Percentiles rank a stretch among this genome's conserved stretches.
These are phyloP conservation scores for Lasioglossum figueresi DNA, from an alignment of 2,888 invertebrate species.

Conservation along the genomic window DNA sequence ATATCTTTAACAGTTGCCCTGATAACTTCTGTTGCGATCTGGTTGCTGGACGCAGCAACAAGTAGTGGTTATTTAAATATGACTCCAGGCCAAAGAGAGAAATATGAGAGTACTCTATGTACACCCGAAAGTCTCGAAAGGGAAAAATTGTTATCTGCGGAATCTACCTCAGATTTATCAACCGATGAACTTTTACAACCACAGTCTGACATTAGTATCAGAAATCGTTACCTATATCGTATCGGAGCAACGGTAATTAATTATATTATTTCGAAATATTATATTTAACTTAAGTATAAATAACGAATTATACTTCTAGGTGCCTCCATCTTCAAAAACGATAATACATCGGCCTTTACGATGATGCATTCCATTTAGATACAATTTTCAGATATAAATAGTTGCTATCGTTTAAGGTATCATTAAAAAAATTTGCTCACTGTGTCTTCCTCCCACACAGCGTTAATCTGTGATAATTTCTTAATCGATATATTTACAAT, in stretches of 20 bases:
- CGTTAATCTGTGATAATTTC: constrained; percentile 76
- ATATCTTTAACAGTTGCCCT: constrained; percentile 87
- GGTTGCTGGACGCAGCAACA: constrained; percentile 88
- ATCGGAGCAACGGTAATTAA: constrained; percentile 86
- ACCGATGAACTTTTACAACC: constrained; percentile 84
- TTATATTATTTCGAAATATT: not conserved
- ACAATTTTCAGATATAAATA: constrained; percentile 57
- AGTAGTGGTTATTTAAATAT: constrained; percentile 90
- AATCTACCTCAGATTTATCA: constrained; percentile 84
- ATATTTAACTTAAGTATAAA: not conserved
- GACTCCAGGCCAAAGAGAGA: constrained; percentile 85
- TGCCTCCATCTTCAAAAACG: constrained; percentile 69
- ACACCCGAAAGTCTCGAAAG: constrained; percentile 85
- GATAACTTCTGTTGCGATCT: constrained; percentile 89
- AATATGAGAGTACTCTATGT: constrained; percentile 69
- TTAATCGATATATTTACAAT: constrained; percentile 49
- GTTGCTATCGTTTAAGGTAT: constrained; percentile 57
- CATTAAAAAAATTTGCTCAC: constrained; percentile 70
- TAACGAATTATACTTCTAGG: constrained; percentile 64
- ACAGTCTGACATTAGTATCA: constrained; percentile 86
- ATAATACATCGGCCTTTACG: constrained; percentile 75
- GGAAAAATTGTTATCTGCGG: constrained; percentile 85
- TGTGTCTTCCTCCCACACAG: constrained; percentile 81
- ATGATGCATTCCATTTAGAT: constrained; percentile 71
- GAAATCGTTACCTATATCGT: constrained; percentile 87